A percentile compares a stretch with the other conserved stretches of the same genome.
Evolutionary conservation across 53 echinoderm and acorn worm species (phyloP).

Genomic region (Henricia sp.): DNA sequence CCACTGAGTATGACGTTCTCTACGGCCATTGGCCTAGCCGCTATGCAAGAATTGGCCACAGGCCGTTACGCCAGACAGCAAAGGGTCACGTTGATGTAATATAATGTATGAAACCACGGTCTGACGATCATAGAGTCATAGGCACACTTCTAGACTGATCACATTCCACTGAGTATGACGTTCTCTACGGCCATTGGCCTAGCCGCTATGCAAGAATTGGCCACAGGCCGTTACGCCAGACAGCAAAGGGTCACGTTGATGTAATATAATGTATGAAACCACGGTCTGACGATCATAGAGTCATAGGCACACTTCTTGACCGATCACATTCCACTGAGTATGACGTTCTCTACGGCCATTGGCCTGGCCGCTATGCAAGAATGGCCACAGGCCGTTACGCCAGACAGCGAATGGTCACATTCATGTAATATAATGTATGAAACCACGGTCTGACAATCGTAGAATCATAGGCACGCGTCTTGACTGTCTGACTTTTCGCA

Average conservation of each 20-base stretch:
- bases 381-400: constrained; percentile 68
- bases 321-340: constrained; percentile 87
- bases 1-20: constrained; percentile 83
- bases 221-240: constrained; percentile 58
- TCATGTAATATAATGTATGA: constrained; percentile 76
- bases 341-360: constrained; percentile 85
- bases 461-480: no score
- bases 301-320: no score
- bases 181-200: constrained; percentile 84
- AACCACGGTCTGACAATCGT: constrained; percentile 65
- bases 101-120: constrained; percentile 71
- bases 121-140: no score
- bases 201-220: constrained; percentile 64
- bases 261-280: constrained; percentile 67
- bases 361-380: constrained; percentile 76
- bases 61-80: constrained; percentile 44
- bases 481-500: no score
- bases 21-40: constrained; percentile 70
- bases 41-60: constrained; percentile 70
- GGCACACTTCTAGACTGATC: constrained; percentile 90
- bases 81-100: constrained; percentile 49
- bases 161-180: constrained; percentile 89
- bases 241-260: constrained; percentile 40
- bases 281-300: no score
- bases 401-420: constrained; percentile 66